Evolutionary conservation across 2,797 vertebrate species (phyloP).

Genomic region (Melopsittacus undulatus): DNA sequence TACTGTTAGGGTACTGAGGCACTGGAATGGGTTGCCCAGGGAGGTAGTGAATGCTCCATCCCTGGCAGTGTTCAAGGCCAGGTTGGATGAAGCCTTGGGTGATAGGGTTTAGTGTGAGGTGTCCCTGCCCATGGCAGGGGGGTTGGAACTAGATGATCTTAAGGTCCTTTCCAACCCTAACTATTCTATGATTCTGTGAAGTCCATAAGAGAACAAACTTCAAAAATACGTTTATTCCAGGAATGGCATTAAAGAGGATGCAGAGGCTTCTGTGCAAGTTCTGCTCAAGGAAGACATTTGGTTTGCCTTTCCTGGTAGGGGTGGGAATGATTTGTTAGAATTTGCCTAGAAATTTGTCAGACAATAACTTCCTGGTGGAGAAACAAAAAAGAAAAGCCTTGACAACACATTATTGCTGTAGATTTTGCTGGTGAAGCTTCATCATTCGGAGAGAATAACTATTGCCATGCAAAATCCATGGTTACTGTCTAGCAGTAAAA

Average conservation of each 20-base stretch:
- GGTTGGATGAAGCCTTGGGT: no score
- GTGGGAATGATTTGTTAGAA: not conserved
- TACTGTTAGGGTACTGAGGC: no score
- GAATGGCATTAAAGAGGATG: not conserved
- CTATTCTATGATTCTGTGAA: no score
- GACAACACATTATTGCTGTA: not conserved
- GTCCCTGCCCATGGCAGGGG: no score
- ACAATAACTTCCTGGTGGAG: not conserved
- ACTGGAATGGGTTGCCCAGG: no score
- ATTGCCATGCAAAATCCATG: not conserved
- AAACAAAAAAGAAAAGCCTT: not conserved
- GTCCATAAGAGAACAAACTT: not conserved
- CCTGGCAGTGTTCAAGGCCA: no score
- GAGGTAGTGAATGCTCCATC: no score
- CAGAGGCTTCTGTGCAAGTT: not conserved
- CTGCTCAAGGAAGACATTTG: not conserved
- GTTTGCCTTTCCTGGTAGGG: not conserved
- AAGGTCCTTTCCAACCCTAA: no score
- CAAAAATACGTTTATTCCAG: not conserved
- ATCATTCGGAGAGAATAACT: not conserved
- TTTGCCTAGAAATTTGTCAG: not conserved
- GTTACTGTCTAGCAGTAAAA: not conserved
- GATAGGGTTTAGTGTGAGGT: no score
- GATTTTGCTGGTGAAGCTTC: not conserved
- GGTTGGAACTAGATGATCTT: no score